Evolutionary conservation across 2,888 invertebrate species (phyloP).

Genomic region (Clunio marinus): DNA sequence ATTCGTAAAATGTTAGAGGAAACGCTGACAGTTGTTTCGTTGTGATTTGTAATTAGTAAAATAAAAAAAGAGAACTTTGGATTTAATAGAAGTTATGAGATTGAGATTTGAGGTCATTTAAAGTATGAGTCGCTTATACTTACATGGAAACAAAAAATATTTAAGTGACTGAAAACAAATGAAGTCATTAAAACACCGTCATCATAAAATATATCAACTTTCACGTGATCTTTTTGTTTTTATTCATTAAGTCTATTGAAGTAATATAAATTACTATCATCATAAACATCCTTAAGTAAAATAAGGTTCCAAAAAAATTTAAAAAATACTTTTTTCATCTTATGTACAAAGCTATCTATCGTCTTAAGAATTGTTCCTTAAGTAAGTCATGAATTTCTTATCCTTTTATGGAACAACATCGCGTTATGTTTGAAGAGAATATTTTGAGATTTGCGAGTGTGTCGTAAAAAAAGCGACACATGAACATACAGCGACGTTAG

Average conservation of each 20-base stretch:
- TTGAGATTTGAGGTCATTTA: too few species aligned
- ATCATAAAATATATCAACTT: slow-evolving; percentile 13
- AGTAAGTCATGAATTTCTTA: too few species aligned
- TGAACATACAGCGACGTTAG: too few species aligned
- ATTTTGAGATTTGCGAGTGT: too few species aligned
- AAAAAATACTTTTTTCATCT: slow-evolving; percentile 16
- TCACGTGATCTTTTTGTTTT: not conserved
- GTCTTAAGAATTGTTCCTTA: not conserved
- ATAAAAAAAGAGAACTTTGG: too few species aligned
- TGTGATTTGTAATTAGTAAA: slow-evolving; percentile 25
- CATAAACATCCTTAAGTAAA: not conserved
- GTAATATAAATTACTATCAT: not conserved
- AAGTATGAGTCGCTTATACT: too few species aligned
- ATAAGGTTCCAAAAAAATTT: slow-evolving; percentile 14
- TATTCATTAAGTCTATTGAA: slow-evolving; percentile 1
- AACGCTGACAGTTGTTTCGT: slow-evolving; percentile 8
- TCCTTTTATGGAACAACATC: too few species aligned
- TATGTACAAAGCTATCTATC: slow-evolving; percentile 13
- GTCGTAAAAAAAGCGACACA: too few species aligned
- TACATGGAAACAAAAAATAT: too few species aligned
- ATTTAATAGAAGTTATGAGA: too few species aligned
- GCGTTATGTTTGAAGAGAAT: not conserved
- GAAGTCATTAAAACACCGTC: slow-evolving; percentile 22
- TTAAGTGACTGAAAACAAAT: not conserved
- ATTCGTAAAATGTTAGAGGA: too few species aligned